phyloP scores from a whole-genome alignment of 2,797 vertebrate genomes.

The Hoplostethus atlanticus region DNA sequence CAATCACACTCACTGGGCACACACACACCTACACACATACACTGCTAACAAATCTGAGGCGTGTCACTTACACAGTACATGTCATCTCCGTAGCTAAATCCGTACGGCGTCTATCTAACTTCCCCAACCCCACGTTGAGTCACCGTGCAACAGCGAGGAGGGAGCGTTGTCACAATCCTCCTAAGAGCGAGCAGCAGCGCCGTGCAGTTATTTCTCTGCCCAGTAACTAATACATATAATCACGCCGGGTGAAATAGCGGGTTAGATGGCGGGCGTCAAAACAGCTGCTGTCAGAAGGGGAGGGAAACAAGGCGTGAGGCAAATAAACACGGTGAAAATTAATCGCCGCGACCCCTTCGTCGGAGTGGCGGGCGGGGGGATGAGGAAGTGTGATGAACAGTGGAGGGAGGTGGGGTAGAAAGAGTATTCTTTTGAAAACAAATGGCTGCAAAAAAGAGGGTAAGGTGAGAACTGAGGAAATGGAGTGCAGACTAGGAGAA shows the following conservation, averaged over 20 bases:
- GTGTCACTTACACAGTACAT: slow-evolving; percentile 30
- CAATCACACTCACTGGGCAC: no score
- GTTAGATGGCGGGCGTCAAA: slow-evolving; percentile 58
- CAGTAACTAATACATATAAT: slow-evolving; percentile 71
- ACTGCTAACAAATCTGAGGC: no score
- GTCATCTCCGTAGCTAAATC: slow-evolving; percentile 26
- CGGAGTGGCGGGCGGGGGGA: slow-evolving; percentile 18
- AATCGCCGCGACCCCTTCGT: slow-evolving; percentile 50
- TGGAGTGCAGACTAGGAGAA: slow-evolving; percentile 23
- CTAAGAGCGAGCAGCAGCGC: slow-evolving; percentile 31
- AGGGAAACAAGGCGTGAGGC: slow-evolving; percentile 57
- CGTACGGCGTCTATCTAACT: slow-evolving; percentile 30
- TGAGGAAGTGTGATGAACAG: no score
- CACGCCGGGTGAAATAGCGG: slow-evolving; percentile 61
- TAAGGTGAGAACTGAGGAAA: slow-evolving; percentile 15
- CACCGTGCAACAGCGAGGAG: slow-evolving; percentile 37
- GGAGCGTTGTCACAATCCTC: slow-evolving; percentile 47
- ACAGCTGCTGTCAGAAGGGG: slow-evolving; percentile 67
- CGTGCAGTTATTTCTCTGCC: slow-evolving; percentile 61
- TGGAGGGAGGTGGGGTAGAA: no score
- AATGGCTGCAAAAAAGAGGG: background rate
- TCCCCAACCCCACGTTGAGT: slow-evolving; percentile 20
- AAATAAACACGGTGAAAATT: slow-evolving; percentile 60
- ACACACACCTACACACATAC: background rate
- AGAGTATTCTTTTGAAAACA: background rate